Evolutionary conservation across 1,140 invertebrate species (phyloP).

Genomic region (Polypedilum vanderplanki): DNA sequence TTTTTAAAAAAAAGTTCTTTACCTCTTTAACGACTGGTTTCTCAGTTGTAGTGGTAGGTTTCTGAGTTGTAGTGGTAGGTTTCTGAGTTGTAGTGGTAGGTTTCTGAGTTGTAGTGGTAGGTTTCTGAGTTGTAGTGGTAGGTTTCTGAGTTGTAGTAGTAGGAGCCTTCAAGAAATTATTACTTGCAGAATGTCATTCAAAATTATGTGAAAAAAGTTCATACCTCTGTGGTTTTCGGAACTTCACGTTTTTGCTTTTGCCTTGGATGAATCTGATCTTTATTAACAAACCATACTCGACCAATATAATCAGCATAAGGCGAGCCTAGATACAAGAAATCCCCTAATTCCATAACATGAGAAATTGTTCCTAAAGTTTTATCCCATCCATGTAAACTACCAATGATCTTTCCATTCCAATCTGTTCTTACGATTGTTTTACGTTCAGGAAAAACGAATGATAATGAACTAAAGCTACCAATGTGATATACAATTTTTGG

Average conservation of each 20-base stretch:
- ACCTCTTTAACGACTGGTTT: neutral
- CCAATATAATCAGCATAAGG: conserved; percentile 60
- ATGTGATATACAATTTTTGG: conserved; percentile 44
- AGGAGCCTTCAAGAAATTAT: conserved; percentile 30
- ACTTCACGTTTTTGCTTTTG: conserved; percentile 25
- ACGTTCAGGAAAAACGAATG: conserved; percentile 41
- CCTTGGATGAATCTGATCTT: conserved; percentile 40
- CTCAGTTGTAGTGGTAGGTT: conserved; percentile 33
- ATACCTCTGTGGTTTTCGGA: conserved; percentile 32
- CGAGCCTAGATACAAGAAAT: conserved; percentile 52
- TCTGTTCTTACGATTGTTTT: conserved; percentile 52
- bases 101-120: conserved; percentile 32
- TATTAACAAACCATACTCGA: conserved; percentile 49
- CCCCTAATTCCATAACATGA: conserved; percentile 53
- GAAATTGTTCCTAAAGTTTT: conserved; percentile 44
- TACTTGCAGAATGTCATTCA: conserved; percentile 30
- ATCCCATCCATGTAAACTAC: conserved; percentile 50
- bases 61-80: conserved; percentile 35
- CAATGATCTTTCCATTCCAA: conserved; percentile 57
- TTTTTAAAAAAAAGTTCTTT: too few species aligned
- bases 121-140: conserved; percentile 33
- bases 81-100: conserved; percentile 32
- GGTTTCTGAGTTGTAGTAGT: conserved; percentile 35
- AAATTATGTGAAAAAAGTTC: conserved; percentile 34
- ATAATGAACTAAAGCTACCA: conserved; percentile 43